Percentiles rank a stretch among this genome's conserved stretches.
phyloP scores from a whole-genome alignment of 1,140 invertebrate genomes.

The Drosophila persimilis region DNA sequence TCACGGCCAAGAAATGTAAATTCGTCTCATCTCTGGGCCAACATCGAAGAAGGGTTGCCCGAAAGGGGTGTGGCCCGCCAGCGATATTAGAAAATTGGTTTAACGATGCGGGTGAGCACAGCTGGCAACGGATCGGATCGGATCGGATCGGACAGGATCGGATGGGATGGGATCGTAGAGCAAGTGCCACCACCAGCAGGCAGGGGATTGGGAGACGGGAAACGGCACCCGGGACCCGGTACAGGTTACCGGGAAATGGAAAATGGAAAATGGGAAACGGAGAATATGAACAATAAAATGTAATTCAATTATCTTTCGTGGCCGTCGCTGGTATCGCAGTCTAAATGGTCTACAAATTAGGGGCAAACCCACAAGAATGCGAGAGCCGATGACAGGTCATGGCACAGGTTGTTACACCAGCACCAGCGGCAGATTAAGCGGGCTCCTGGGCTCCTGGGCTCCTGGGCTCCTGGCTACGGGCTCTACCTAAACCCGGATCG shows the following conservation, averaged over 20 bases:
- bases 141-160: constrained; percentile 9
- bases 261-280: constrained; percentile 15
- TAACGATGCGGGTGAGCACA: constrained; percentile 77
- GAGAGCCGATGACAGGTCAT: constrained; percentile 64
- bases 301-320: constrained; percentile 73
- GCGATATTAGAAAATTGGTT: constrained; percentile 69
- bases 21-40: constrained; percentile 15
- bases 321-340: constrained; percentile 16
- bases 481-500: constrained; percentile 19
- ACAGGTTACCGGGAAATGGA: constrained; percentile 44
- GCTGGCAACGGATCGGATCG: constrained; percentile 20
- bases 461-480: constrained; percentile 3
- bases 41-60: constrained; percentile 14
- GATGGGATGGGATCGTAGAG: constrained; percentile 1
- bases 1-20: constrained; percentile 43
- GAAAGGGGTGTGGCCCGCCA: constrained; percentile 52
- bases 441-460: constrained; percentile 33
- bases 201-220: background rate
- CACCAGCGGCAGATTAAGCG: constrained; percentile 41
- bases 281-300: constrained; percentile 67
- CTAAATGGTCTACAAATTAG: constrained; percentile 76
- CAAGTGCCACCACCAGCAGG: constrained; percentile 63
- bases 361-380: constrained; percentile 69
- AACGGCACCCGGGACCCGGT: background rate
- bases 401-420: background rate